Conservation (phyloP, 2,888 invertebrate species). For the Acanthoscelides obtectus region DNA sequence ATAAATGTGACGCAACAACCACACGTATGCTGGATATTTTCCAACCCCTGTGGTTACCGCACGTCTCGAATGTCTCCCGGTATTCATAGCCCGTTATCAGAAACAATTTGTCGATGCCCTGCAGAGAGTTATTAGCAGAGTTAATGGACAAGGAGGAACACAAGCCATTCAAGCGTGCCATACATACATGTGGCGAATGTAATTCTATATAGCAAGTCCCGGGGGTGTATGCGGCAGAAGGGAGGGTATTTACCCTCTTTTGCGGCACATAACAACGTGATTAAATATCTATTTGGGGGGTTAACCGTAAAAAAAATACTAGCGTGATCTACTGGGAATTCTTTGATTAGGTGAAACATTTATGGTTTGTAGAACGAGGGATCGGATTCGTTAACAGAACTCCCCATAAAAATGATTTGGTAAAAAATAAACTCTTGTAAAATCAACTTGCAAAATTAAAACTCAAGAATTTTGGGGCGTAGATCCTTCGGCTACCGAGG, state of each 20-base stretch:
- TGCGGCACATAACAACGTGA: slow-evolving; percentile 41
- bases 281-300: slow-evolving; percentile 42
- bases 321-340: slow-evolving; percentile 6
- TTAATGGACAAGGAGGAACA: slow-evolving; percentile 27
- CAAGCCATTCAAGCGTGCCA: not conserved
- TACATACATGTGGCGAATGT: slow-evolving; percentile 33
- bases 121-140: slow-evolving; percentile 23
- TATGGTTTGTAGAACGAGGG: not conserved
- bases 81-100: not conserved
- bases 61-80: not conserved
- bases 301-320: slow-evolving; percentile 19
- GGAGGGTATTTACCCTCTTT: slow-evolving; percentile 38
- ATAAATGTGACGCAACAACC: not conserved
- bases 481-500: too few relatives aligned
- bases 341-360: not conserved
- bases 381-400: not conserved
- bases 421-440: too few relatives aligned
- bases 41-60: not conserved
- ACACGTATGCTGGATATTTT: not conserved
- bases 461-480: too few relatives aligned
- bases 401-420: not conserved
- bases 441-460: too few relatives aligned
- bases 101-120: slow-evolving; percentile 20
- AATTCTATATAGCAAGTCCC: slow-evolving; percentile 36
- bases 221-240: slow-evolving; percentile 27